Evolutionary conservation across 1,140 invertebrate species (phyloP).

Genomic region (Tribolium madens): DNA sequence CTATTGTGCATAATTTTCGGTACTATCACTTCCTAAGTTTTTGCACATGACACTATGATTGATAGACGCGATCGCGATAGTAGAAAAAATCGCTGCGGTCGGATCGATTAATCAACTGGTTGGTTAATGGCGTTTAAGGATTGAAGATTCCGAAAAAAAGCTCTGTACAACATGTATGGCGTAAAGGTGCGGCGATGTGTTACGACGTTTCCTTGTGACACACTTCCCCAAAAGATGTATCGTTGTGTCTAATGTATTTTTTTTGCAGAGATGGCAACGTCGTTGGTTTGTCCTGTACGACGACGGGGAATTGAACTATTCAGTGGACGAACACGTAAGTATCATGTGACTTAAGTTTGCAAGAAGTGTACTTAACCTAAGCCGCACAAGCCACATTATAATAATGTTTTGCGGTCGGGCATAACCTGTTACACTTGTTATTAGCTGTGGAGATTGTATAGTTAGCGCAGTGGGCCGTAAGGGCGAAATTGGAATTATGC

Average conservation of each 20-base stretch:
- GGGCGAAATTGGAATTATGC: slow-evolving; percentile 15
- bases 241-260: slow-evolving; percentile 42
- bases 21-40: not conserved
- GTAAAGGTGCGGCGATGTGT: slow-evolving; percentile 30
- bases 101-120: slow-evolving; percentile 35
- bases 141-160: slow-evolving; percentile 20
- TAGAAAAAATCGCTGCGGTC: not conserved
- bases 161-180: not conserved
- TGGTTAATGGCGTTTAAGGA: slow-evolving; percentile 13
- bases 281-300: slow-evolving; percentile 98
- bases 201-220: slow-evolving; percentile 56
- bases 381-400: slow-evolving; percentile 9
- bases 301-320: slow-evolving; percentile 95
- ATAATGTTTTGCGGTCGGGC: slow-evolving; percentile 30
- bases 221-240: slow-evolving; percentile 44
- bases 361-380: not conserved
- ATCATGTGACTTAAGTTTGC: not conserved
- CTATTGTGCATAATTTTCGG: too few relatives aligned
- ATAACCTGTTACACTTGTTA: slow-evolving; percentile 41
- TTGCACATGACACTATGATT: slow-evolving; percentile 13
- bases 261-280: slow-evolving; percentile 94
- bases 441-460: slow-evolving; percentile 14
- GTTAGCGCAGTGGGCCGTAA: slow-evolving; percentile 32
- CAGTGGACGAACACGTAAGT: slow-evolving; percentile 97
- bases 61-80: not conserved